These are phyloP conservation scores for Arizona elegans DNA, from an alignment of 2,113 vertebrate genomes.

Conservation along the genomic window DNA sequence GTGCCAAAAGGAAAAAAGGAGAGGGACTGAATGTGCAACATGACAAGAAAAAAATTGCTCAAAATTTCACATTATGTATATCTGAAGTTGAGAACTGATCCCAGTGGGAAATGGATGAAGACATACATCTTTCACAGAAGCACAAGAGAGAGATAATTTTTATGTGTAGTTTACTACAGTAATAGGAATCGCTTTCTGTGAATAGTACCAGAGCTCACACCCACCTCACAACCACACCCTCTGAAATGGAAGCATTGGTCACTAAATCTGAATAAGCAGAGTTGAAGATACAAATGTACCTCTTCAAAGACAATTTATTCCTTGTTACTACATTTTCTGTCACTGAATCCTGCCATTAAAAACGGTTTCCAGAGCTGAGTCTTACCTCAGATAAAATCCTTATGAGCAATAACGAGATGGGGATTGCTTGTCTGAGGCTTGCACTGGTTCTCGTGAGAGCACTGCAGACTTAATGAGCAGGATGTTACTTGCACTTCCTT, in stretches of 20 bases:
- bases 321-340: not conserved
- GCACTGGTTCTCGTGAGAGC: not conserved
- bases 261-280: not conserved
- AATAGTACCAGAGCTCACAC: not conserved
- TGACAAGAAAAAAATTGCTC: not conserved
- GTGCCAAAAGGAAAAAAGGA: conserved; percentile 8
- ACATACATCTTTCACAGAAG: not conserved
- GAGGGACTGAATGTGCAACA: not conserved
- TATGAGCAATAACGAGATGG: not conserved
- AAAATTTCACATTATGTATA: not conserved
- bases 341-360: not conserved
- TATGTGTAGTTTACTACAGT: not conserved
- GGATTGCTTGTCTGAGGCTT: not conserved
- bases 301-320: not conserved
- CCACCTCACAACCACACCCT: not conserved
- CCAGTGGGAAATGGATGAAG: not conserved
- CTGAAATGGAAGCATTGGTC: not conserved
- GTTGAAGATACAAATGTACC: not conserved
- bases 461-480: not conserved
- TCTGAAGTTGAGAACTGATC: not conserved
- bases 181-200: not conserved
- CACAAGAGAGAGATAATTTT: not conserved
- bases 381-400: not conserved
- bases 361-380: not conserved
- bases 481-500: not conserved